Evolutionary conservation across 2,888 invertebrate genomes (phyloP), one percentile per base, ranked within the genome.

Genomic region (Uloborus plumipes): DNA sequence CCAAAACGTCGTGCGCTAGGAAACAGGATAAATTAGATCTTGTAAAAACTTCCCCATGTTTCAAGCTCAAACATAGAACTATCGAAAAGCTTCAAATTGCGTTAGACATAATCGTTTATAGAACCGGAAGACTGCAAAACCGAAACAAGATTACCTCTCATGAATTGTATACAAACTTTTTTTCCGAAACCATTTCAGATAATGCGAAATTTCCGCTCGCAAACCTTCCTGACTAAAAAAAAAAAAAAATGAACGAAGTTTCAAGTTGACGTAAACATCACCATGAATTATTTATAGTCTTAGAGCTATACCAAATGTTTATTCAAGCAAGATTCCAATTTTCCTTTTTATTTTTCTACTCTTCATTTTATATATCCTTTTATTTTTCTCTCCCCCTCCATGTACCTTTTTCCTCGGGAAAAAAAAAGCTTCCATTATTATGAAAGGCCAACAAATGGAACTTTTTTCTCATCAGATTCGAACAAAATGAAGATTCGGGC

Each of bases 241-340:
- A 67, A 22, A 13, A 53, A 64, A 64, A 58, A 58, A 58, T 58
- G 20, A 26, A 71, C 67, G 62, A 70, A 81, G 71, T 78, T 78
- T 78, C 69, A 67, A 62, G 80, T 81, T 81, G 74, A 81, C 80
- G 80, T 81, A 81, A 81, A 81, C 80, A 81, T 81, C 74, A 81
- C 80, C 67, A 81, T 81, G 80, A 81, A 81, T 81, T 81, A 81
- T 81, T 81, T 81, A 81, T 81, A 81, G 67, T 74, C 80, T 69
- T 70, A 81, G 80, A 74, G 80, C 80, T 74, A 81, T 70, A 74
- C 74, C 80, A 70, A 81, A 81, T 81, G 80, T 81, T 81, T 81
- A 81, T 81, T 81, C 80, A 81, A 81, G 80, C 80, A 81, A 74
- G 80, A 81, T 81, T 81, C 80, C 80, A 81, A 81, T 81, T 81